Evolutionary conservation across 2,113 vertebrate species (phyloP), one percentile per base, ranked within the genome.

Genomic region (Phyllostomus hastatus): DNA sequence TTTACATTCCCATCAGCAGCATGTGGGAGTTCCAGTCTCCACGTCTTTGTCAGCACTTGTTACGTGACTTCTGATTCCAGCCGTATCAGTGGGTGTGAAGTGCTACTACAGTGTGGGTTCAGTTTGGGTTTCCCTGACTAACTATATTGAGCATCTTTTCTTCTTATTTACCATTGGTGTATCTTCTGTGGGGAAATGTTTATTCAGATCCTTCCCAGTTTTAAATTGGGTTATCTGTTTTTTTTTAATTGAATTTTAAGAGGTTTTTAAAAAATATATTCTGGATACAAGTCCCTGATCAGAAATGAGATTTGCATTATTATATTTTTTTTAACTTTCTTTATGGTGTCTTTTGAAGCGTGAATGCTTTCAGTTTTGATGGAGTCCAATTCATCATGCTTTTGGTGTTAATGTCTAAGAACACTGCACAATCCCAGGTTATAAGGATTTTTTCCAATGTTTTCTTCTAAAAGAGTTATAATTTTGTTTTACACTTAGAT

Each of bases 401-500:
- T 12, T 85, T 59, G 64, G 19, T 69, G 12, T 79, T 59, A 52
- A 52, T 80, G 33, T 75, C 19, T 88, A 69, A 85, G 78, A 95
- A 95, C 43, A 5, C 2, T 75, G 59, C 15, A 20, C 75, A 78
- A 83, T 33, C 43, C 50, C 2, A 52, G 22, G 22, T 82, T 46
- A 16, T 38, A n/a, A 91, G 28, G 67, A 41, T 52, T 92, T 82
- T 94, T 75, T 31, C 5, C 46, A 75, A n/a, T 43, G 0, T 75
- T 61, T 89, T 84, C n/a, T 86, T 67, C n/a, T 46, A 66, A 86
- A 96, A 94, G 16, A 86, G 88, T 91, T 82, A 48, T 52, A 73
- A 75, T 61, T 94, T 91, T 96, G 41, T 83, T 87, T 78, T 76
- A 88, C 14, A 43, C 73, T 92, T 85, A 88, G 35, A 35, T 70